Percentiles rank a stretch among this genome's conserved stretches.
These are phyloP conservation scores for Pitangus sulphuratus DNA, from an alignment of 2,797 vertebrate genomes.

Conservation along the genomic window DNA sequence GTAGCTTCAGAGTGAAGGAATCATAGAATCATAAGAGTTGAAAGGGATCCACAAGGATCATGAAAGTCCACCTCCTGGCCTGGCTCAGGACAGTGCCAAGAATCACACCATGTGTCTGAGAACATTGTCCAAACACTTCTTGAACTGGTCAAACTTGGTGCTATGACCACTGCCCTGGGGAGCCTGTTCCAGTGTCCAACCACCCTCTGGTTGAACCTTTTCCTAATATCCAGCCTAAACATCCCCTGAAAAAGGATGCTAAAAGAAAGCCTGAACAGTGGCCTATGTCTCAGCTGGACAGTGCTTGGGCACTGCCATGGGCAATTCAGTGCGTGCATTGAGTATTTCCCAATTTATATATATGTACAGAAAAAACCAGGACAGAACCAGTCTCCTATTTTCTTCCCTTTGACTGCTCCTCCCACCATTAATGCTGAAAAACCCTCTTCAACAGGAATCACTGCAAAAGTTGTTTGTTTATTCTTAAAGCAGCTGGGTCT, in stretches of 20 bases:
- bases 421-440: neutral
- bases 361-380: neutral
- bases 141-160: neutral
- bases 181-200: neutral
- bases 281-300: neutral
- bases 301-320: neutral
- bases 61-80: neutral
- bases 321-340: fast-evolving
- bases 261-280: neutral
- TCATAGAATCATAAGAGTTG: neutral
- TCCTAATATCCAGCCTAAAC: neutral
- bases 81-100: neutral
- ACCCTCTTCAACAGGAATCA: neutral
- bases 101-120: neutral
- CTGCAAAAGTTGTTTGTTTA: neutral
- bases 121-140: neutral
- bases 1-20: neutral
- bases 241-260: neutral
- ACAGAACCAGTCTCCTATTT: neutral
- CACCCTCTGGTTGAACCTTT: neutral
- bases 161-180: neutral
- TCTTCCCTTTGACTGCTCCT: neutral
- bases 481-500: neutral
- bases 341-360: neutral
- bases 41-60: neutral